Evolutionary conservation across 2,797 vertebrate species (phyloP), one percentile per base, ranked within the genome.

Genomic region (Gymnothorax reevesii): DNA sequence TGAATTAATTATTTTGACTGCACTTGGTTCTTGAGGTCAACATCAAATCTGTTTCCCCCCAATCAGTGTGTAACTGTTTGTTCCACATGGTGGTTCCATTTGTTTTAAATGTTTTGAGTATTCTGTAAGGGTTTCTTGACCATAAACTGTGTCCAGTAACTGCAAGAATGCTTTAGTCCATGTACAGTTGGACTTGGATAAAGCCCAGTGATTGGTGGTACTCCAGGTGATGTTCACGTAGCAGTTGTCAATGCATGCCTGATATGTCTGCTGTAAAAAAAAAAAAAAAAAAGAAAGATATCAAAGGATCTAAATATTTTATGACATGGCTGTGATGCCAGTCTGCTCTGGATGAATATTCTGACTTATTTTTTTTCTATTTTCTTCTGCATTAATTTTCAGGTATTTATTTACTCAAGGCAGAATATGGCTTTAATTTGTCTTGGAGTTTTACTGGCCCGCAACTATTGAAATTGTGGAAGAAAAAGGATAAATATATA

Each of bases 381-480:
- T 91, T 62, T 64, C 33, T 82, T 59, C 82, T 75, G 86, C 80
- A 87, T 83, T 82, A 3, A 66, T 83, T 83, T 87, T 80, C 52
- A 42, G 87, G 91, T 83, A 57, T 89, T 86, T 92, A 90, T 87
- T 92, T 91, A 92, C 91, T 88, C 90, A 93, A 90, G 92, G 94
- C 96, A 95, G 96, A 97, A 95, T 95, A 96, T 94, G 96, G 96
- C 96, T 97, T 97, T 96, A 96, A 95, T 84, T 94, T 87, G 96
- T 97, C 95, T 96, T 95, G 95, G 95, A 92, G 94, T 96, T 97
- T 96, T 96, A 94, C 94, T 95, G 95, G 95, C 95, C 95, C 93
- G 90, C 93, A 94, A 94, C 92, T 93, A 94, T 93, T 93, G 94
- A 96, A 96, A 94, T 96, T 95, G 90, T 93, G 90, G 90, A 89